Base-by-base conservation (phyloP, 2,797 vertebrate species). In the Cygnus olor region DNA sequence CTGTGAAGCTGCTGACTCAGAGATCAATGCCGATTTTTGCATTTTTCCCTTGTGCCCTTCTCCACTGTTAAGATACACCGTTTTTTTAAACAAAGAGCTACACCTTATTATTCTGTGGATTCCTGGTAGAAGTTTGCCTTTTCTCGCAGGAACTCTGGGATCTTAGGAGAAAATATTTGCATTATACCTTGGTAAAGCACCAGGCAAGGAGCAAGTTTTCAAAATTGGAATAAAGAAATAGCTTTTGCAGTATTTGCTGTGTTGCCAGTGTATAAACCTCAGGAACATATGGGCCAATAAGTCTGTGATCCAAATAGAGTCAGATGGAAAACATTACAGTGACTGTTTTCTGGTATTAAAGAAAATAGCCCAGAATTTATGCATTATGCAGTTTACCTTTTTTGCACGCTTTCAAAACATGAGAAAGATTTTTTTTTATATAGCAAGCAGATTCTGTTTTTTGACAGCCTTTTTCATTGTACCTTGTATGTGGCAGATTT, bases 261-360 rank as follows among this genome's bases (percentile, higher is more conserved):
- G 44, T 70, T 81, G 64, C 30, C 60, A 74, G n/a, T 24, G n/a
- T 32, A 49, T 36, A 79, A 90, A 80, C 38, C 66, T 86, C 84
- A 70, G 42, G 40, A 81, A 22, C 32, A 42, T 81, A 89, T 65
- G 51, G 63, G 45, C 60, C 66, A 89, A 24, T 81, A 87, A 90
- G 53, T 79, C 54, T 81, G 42, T 20, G 34, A 56, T 94, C 63
- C 78, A 91, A 83, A 32, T 12, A 80, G 30, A 78, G 34, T 87
- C 89, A 92, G 42, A 77, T 80, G 78, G 84, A 93, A 92, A 85
- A 82, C 14, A 42, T 94, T 82, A 85, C 34, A n/a, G 60, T 68
- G 44, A 73, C 83, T 82, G 20, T 78, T 58, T 66, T 85, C 58
- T 82, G 64, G 18, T 56, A 79, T 58, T 90, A 54, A 86, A 86